Evolutionary conservation across 2,797 vertebrate species (phyloP).

Genomic region (Pempheris klunzingeri): DNA sequence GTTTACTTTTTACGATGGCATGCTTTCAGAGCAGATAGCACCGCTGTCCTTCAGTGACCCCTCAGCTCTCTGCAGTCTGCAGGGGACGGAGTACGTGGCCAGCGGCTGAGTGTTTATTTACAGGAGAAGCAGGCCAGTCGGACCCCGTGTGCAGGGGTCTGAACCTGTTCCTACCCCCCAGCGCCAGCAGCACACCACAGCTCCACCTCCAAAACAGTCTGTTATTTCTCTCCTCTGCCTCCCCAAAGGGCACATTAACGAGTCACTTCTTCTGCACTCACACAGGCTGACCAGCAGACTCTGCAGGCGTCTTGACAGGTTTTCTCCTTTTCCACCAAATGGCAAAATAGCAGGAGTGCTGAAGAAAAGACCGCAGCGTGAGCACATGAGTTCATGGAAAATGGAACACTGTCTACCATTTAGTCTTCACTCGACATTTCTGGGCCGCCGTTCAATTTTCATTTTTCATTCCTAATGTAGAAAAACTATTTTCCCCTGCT

Average conservation of each 20-base stretch:
- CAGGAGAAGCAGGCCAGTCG: constrained; percentile 52
- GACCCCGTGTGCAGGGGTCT: constrained; percentile 27
- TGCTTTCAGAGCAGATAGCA: constrained; percentile 12
- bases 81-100: constrained; percentile 23
- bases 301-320: constrained; percentile 49
- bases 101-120: constrained; percentile 69
- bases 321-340: constrained; percentile 65
- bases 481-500: constrained; percentile 89
- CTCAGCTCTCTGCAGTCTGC: constrained; percentile 29
- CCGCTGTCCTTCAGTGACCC: constrained; percentile 61
- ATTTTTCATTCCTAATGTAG: constrained; percentile 86
- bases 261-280: constrained; percentile 51
- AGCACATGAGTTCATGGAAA: constrained; percentile 90
- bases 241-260: constrained; percentile 58
- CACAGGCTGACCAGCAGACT: constrained; percentile 35
- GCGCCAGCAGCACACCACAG: constrained; percentile 45
- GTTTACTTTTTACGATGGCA: constrained; percentile 21
- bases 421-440: constrained; percentile 86
- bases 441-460: constrained; percentile 80
- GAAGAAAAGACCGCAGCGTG: constrained; percentile 66
- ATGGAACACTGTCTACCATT: constrained; percentile 85
- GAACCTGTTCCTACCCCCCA: constrained; percentile 44
- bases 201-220: constrained; percentile 59
- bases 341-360: constrained; percentile 55
- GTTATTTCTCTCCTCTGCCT: constrained; percentile 46